A percentile compares a stretch with the other conserved stretches of the same genome.
phyloP scores from a whole-genome alignment of 2,113 vertebrate genomes.

The Dolichotis patagonum region DNA sequence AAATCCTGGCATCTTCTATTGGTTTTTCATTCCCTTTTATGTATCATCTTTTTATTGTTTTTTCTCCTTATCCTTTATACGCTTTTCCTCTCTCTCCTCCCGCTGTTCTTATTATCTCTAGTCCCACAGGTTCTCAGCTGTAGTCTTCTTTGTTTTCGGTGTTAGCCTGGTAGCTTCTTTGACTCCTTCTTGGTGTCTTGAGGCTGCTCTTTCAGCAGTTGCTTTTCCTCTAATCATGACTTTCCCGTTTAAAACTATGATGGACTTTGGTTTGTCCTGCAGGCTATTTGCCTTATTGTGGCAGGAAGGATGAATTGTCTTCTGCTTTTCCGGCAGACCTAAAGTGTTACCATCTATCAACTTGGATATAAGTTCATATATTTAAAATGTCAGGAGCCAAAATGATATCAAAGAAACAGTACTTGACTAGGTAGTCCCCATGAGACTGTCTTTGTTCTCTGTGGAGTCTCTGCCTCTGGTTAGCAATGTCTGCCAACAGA shows the following conservation, averaged over 20 bases:
- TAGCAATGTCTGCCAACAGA: not conserved
- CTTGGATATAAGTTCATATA: conserved; percentile 60
- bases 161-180: conserved; percentile 79
- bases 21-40: conserved; percentile 83
- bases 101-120: conserved; percentile 82
- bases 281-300: conserved; percentile 65
- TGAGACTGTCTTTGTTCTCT: not conserved
- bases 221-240: conserved; percentile 77
- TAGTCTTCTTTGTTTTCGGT: conserved; percentile 83
- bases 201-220: conserved; percentile 72
- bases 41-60: conserved; percentile 80
- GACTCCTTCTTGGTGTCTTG: conserved; percentile 68
- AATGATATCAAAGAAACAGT: conserved; percentile 49
- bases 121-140: conserved; percentile 81
- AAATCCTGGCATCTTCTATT: conserved; percentile 76
- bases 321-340: conserved; percentile 62
- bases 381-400: conserved; percentile 53
- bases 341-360: conserved; percentile 66
- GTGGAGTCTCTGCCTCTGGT: not conserved
- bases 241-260: conserved; percentile 79
- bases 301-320: conserved; percentile 70
- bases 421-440: not conserved
- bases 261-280: conserved; percentile 65
- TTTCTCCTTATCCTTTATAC: conserved; percentile 63
- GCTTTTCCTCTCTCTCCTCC: conserved; percentile 79